A percentile compares a stretch with the other conserved stretches of the same genome.
phyloP scores from a whole-genome alignment of 2,113 vertebrate species.

The human region DNA sequence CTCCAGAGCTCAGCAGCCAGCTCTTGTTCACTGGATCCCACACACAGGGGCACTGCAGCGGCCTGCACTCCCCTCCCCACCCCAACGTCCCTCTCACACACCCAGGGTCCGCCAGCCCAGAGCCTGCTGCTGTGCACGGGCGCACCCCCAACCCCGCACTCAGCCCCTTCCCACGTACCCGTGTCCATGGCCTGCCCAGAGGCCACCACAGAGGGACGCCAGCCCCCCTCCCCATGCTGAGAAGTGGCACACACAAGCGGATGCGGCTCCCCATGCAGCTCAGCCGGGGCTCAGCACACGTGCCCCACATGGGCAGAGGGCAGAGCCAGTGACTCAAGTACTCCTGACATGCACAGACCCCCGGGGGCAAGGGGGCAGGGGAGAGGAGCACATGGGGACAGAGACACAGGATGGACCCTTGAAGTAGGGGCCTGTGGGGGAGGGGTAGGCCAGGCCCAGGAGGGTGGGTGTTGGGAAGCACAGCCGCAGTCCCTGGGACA shows the following conservation, averaged over 20 bases:
- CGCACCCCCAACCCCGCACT: background rate
- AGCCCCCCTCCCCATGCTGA: constrained; percentile 4
- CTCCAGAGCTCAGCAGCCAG: background rate
- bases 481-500: constrained; percentile 71
- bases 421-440: background rate
- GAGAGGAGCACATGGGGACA: background rate
- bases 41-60: constrained; percentile 52
- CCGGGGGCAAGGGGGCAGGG: constrained; percentile 53
- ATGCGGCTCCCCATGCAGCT: constrained; percentile 48
- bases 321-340: background rate
- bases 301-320: constrained; percentile 27
- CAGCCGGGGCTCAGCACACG: background rate
- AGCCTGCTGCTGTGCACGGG: background rate
- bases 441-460: constrained; percentile 22
- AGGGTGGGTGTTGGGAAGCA: constrained; percentile 71
- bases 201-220: background rate
- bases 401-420: background rate
- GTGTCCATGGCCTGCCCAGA: background rate
- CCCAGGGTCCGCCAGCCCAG: background rate
- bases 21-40: constrained; percentile 15
- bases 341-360: background rate
- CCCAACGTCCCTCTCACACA: background rate
- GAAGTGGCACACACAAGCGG: constrained; percentile 36
- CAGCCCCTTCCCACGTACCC: background rate
- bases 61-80: constrained; percentile 28